Conservation (phyloP, 1,140 invertebrate species). For the Atta cephalotes region DNA sequence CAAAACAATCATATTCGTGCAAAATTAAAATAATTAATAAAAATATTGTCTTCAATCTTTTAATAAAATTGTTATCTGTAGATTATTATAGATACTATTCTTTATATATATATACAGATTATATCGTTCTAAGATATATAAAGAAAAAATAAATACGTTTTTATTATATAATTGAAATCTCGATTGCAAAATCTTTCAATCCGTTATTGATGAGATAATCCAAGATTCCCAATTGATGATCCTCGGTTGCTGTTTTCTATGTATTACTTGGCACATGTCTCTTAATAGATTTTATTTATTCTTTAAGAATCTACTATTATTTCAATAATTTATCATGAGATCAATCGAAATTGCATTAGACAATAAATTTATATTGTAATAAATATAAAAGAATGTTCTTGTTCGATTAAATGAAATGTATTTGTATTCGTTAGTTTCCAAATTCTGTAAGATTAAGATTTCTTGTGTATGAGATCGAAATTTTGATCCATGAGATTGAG, state of each 20-base stretch:
- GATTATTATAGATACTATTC: neutral
- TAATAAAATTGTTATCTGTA: slow-evolving; percentile 30
- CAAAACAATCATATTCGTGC: neutral
- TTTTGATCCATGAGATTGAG: neutral
- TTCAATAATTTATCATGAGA: neutral
- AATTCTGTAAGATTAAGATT: too few relatives aligned
- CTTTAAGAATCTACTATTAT: neutral
- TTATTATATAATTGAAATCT: neutral
- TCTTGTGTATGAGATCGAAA: too few relatives aligned
- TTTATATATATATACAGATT: neutral
- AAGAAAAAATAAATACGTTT: neutral
- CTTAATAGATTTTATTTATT: neutral
- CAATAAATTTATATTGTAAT: neutral
- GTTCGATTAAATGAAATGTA: neutral
- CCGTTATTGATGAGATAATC: neutral
- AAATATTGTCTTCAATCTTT: slow-evolving; percentile 10
- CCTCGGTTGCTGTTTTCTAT: neutral
- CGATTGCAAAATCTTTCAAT: neutral
- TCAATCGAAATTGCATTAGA: neutral
- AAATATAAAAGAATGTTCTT: neutral
- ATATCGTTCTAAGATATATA: neutral
- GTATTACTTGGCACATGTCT: neutral
- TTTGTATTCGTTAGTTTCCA: neutral
- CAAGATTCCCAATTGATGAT: neutral
- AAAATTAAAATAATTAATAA: neutral